These are phyloP conservation scores for Halictus ligatus DNA, from an alignment of 2,888 invertebrate genomes.

Conservation along the genomic window DNA sequence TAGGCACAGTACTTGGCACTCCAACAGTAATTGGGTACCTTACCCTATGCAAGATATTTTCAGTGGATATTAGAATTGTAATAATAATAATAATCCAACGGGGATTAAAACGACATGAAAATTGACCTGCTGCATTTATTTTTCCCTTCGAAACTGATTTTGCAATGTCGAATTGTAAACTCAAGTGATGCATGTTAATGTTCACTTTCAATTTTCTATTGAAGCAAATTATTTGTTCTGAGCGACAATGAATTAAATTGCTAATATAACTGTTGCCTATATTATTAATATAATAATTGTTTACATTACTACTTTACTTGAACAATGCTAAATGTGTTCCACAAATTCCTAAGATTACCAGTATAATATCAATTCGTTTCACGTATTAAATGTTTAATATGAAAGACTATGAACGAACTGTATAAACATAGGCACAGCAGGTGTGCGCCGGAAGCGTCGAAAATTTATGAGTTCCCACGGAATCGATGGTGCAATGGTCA, in stretches of 20 bases:
- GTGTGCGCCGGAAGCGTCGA: neutral
- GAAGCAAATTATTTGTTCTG: neutral
- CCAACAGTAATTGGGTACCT: too few species aligned
- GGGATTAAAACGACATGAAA: neutral
- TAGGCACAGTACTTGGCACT: too few species aligned
- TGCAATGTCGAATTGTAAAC: neutral
- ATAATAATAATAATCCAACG: neutral
- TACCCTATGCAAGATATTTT: too few species aligned
- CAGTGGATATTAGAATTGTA: too few species aligned
- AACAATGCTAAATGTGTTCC: neutral
- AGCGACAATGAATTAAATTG: neutral
- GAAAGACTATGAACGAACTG: neutral
- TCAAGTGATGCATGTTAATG: neutral
- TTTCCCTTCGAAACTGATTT: neutral
- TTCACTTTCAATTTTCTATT: neutral
- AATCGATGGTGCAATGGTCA: neutral
- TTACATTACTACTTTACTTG: neutral
- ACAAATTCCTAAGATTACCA: neutral
- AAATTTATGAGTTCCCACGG: neutral
- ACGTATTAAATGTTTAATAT: neutral
- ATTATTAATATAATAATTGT: neutral
- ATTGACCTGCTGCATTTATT: neutral
- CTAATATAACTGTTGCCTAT: neutral
- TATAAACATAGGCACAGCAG: neutral
- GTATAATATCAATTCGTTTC: neutral